Evolutionary conservation across 1,140 invertebrate species (phyloP).

Genomic region (Schlechtendalia chinensis): DNA sequence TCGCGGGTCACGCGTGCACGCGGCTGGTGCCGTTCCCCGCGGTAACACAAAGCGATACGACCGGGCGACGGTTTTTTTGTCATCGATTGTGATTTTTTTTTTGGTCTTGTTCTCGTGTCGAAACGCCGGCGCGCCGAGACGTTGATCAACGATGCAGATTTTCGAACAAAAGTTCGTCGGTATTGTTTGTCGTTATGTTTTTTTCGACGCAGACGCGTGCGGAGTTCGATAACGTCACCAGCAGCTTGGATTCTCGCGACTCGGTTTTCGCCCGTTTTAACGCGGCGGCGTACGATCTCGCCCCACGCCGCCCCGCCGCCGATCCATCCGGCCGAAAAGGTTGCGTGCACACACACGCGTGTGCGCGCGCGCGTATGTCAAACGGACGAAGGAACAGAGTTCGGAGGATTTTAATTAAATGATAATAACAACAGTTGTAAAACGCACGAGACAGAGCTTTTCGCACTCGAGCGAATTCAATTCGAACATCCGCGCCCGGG

Average conservation of each 20-base stretch:
- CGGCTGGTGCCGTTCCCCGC: no score
- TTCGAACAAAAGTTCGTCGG: no score
- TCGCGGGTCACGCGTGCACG: no score
- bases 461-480: constrained; percentile 48
- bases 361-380: constrained; percentile 24
- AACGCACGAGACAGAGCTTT: constrained; percentile 48
- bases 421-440: constrained; percentile 50
- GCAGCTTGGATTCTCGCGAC: constrained; percentile 35
- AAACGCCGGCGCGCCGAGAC: no score
- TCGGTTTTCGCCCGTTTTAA: constrained; percentile 13
- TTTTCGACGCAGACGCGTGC: no score
- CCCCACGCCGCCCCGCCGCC: neutral
- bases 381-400: constrained; percentile 48
- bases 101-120: no score
- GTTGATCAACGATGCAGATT: no score
- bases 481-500: constrained; percentile 18
- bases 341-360: neutral
- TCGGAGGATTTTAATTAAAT: constrained; percentile 50
- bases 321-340: constrained; percentile 12
- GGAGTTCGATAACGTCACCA: constrained; percentile 48
- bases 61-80: no score
- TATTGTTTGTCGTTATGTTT: neutral
- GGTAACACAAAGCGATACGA: no score
- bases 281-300: neutral
- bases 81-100: no score